A percentile compares a stretch with the other conserved stretches of the same genome.
Evolutionary conservation across 2,888 invertebrate genomes (phyloP).

Genomic region (Eretmocerus hayati): DNA sequence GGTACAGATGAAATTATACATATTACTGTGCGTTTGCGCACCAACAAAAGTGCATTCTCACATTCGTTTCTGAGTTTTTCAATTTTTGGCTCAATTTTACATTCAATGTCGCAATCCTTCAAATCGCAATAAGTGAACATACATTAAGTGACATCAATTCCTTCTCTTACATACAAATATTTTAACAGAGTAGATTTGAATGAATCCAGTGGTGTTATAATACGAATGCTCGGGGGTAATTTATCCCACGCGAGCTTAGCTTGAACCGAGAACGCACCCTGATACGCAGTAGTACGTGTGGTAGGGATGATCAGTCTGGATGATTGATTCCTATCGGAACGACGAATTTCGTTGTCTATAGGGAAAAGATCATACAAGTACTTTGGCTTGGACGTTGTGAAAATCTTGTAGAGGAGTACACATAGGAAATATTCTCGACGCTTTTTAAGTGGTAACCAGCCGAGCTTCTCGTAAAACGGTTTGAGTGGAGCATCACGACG

Average conservation of each 20-base stretch:
- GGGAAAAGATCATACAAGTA: neutral
- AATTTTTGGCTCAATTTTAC: no score
- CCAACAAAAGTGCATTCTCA: no score
- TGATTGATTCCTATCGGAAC: neutral
- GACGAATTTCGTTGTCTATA: neutral
- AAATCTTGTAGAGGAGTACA: neutral
- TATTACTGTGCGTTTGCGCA: no score
- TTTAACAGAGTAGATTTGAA: no score
- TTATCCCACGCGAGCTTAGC: neutral
- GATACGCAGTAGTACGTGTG: neutral
- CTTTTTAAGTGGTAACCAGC: neutral
- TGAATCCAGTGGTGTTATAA: neutral
- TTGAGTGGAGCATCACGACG: neutral
- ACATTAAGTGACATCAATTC: no score
- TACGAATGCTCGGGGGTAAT: neutral
- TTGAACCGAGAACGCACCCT: neutral
- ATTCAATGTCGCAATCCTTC: no score
- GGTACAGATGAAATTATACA: no score
- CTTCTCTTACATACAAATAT: no score
- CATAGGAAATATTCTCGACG: neutral
- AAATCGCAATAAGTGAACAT: no score
- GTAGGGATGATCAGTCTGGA: neutral
- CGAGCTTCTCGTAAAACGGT: neutral
- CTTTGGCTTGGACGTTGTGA: neutral
- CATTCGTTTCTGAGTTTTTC: no score